These are phyloP conservation scores for Scarus forsteni DNA, from an alignment of 2,797 vertebrate species.

Conservation along the genomic window DNA sequence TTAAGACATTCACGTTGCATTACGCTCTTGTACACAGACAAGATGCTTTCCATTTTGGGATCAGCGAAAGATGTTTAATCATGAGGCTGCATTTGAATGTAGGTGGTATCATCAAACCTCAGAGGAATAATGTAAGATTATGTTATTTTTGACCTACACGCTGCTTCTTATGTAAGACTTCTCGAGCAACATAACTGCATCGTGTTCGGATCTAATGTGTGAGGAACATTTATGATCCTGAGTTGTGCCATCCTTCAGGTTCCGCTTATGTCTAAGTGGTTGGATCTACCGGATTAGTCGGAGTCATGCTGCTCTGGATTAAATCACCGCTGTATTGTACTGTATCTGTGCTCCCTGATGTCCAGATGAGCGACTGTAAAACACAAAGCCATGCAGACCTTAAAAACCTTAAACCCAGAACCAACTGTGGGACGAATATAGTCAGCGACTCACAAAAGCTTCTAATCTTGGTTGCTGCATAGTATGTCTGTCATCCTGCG, in stretches of 20 bases:
- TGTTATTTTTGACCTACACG: conserved; percentile 41
- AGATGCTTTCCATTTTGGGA: conserved; percentile 24
- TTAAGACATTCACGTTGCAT: conserved; percentile 27
- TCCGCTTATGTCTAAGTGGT: conserved; percentile 45
- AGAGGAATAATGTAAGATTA: conserved; percentile 39
- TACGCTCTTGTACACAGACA: conserved; percentile 17
- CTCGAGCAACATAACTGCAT: conserved; percentile 25
- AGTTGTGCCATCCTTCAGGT: conserved; percentile 34
- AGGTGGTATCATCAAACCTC: conserved; percentile 39
- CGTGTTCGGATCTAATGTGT: conserved; percentile 21
- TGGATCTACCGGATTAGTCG: conserved; percentile 54
- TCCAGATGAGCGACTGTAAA: conserved; percentile 50
- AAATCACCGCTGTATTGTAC: conserved; percentile 47
- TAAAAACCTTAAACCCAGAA: conserved; percentile 57
- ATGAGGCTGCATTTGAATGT: conserved; percentile 23
- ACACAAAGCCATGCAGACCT: conserved; percentile 52
- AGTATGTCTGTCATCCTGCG: conserved; percentile 58
- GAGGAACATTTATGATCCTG: conserved; percentile 22
- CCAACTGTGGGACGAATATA: conserved; percentile 52
- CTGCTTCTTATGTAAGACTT: conserved; percentile 45
- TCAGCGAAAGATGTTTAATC: conserved; percentile 30
- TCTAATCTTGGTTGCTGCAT: conserved; percentile 57
- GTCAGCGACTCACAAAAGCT: conserved; percentile 41
- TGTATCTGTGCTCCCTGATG: conserved; percentile 25
- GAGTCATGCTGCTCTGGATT: conserved; percentile 57